These are phyloP conservation scores for Cataglyphis livida DNA, from an alignment of 2,888 invertebrate species.

Conservation along the genomic window DNA sequence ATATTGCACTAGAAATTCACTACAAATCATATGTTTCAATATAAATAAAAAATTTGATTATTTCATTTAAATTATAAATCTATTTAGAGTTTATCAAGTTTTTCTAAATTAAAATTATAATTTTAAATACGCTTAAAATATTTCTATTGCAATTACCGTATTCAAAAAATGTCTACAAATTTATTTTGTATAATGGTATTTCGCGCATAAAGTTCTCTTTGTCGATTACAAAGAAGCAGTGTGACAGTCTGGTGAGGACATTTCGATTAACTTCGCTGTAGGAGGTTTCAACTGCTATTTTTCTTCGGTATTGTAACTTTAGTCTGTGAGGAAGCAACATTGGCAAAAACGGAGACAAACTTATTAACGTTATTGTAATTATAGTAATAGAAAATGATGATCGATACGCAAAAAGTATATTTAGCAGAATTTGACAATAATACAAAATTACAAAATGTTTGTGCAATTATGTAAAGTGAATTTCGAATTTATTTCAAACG, in stretches of 20 bases:
- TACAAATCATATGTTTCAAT: background rate
- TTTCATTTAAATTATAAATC: background rate
- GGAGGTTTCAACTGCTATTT: slow-evolving; percentile 69
- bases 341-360: slow-evolving; percentile 1
- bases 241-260: slow-evolving; percentile 82
- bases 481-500: background rate
- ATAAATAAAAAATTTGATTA: background rate
- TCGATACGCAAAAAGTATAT: background rate
- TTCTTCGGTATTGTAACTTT: slow-evolving; percentile 40
- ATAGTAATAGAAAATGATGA: background rate
- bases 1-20: background rate
- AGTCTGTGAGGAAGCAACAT: background rate
- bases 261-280: slow-evolving; percentile 84
- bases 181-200: background rate
- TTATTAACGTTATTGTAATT: slow-evolving; percentile 3
- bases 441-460: background rate
- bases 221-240: slow-evolving; percentile 51
- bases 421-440: background rate
- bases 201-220: slow-evolving; percentile 18
- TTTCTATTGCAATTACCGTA: background rate
- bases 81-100: background rate
- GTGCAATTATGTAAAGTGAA: background rate
- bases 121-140: background rate
- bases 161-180: background rate
- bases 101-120: background rate